phyloP scores from a whole-genome alignment of 2,888 invertebrate species.

The Bugulina stolonifera region DNA sequence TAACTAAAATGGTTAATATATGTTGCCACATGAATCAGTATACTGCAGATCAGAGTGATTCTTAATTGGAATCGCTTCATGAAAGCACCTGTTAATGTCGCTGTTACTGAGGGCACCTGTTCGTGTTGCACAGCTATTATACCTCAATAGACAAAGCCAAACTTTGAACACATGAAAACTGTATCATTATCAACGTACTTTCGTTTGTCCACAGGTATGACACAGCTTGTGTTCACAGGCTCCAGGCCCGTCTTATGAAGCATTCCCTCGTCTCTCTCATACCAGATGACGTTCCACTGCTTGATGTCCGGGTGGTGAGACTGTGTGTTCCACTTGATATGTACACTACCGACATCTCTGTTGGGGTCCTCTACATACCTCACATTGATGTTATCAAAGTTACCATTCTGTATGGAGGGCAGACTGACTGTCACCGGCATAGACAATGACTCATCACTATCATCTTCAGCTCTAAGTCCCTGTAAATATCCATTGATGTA shows the following conservation, averaged over 20 bases:
- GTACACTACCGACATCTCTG: slow-evolving; percentile 40
- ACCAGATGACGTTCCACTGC: slow-evolving; percentile 50
- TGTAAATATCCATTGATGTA: too few species aligned
- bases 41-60: too few species aligned
- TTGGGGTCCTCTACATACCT: background rate
- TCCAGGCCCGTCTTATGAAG: slow-evolving; percentile 46
- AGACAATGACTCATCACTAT: slow-evolving; percentile 49
- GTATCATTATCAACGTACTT: too few species aligned
- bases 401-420: slow-evolving; percentile 43
- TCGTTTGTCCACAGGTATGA: slow-evolving; percentile 42
- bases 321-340: slow-evolving; percentile 45
- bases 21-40: too few species aligned
- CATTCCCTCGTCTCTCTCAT: slow-evolving; percentile 41
- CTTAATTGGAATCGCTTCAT: too few species aligned
- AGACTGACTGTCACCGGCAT: slow-evolving; percentile 41
- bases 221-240: slow-evolving; percentile 37
- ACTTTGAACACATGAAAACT: too few species aligned
- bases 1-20: too few species aligned
- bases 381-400: slow-evolving; percentile 27
- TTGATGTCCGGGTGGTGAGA: slow-evolving; percentile 37
- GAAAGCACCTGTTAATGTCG: too few species aligned
- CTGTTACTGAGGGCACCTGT: too few species aligned
- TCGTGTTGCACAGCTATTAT: too few species aligned
- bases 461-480: slow-evolving; percentile 37
- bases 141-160: too few species aligned